Conservation (phyloP, 2,113 vertebrate species). For the Fukomys damarensis region DNA sequence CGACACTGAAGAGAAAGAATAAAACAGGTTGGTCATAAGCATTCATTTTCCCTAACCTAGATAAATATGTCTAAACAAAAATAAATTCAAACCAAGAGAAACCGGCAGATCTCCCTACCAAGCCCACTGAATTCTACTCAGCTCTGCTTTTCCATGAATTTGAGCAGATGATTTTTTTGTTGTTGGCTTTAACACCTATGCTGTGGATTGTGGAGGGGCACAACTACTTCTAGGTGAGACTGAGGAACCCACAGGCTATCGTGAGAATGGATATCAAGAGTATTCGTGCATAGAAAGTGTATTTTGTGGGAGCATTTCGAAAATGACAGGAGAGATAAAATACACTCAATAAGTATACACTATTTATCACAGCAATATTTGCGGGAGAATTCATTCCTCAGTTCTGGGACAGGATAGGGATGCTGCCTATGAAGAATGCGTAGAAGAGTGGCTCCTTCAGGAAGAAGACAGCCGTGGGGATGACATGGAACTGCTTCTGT, state of each 20-base stretch:
- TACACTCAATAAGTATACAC: neutral
- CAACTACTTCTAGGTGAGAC: neutral
- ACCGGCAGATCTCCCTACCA: neutral
- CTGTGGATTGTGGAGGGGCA: neutral
- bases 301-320: neutral
- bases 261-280: neutral
- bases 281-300: neutral
- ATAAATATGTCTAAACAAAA: neutral
- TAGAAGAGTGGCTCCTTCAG: neutral
- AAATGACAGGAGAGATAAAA: neutral
- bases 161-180: neutral
- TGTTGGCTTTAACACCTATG: neutral
- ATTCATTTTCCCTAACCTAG: conserved; percentile 6
- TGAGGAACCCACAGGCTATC: neutral
- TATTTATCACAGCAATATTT: neutral
- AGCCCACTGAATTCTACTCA: neutral
- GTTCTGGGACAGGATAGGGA: neutral
- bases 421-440: neutral
- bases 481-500: neutral
- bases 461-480: neutral
- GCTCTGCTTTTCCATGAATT: neutral
- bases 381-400: neutral
- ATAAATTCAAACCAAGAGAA: neutral
- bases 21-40: neutral
- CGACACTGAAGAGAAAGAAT: neutral